A percentile compares a stretch with the other conserved stretches of the same genome.
Conservation (phyloP, 2,113 vertebrate genomes). For the Microcebus jonahi region DNA sequence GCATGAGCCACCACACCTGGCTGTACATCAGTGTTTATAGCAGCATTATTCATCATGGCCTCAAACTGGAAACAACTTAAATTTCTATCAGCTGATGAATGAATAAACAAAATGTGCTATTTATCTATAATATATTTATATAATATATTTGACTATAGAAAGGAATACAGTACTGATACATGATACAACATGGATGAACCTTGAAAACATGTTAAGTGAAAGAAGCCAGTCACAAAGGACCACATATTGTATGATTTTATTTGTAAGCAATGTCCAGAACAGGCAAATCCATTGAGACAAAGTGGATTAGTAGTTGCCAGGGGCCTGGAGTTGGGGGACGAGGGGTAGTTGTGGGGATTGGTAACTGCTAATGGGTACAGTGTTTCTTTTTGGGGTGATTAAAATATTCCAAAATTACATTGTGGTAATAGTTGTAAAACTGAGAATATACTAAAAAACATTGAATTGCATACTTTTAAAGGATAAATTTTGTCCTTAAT, state of each 20-base stretch:
- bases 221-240: background rate
- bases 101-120: background rate
- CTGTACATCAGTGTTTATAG: background rate
- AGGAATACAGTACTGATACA: background rate
- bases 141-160: background rate
- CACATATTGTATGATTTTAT: background rate
- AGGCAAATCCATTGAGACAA: background rate
- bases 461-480: slow-evolving; percentile 9
- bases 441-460: background rate
- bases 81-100: background rate
- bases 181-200: background rate
- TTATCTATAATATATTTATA: background rate
- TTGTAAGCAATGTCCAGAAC: slow-evolving; percentile 9
- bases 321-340: background rate
- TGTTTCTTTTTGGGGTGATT: background rate
- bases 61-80: background rate
- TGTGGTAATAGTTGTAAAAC: background rate
- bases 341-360: background rate
- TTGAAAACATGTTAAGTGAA: slow-evolving; percentile 35
- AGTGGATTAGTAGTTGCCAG: background rate
- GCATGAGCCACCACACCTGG: background rate
- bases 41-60: background rate
- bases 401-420: slow-evolving; percentile 37
- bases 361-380: background rate
- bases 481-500: background rate